Conservation (phyloP, 2,888 invertebrate genomes). For the Ommatoiulus sabulosus region DNA sequence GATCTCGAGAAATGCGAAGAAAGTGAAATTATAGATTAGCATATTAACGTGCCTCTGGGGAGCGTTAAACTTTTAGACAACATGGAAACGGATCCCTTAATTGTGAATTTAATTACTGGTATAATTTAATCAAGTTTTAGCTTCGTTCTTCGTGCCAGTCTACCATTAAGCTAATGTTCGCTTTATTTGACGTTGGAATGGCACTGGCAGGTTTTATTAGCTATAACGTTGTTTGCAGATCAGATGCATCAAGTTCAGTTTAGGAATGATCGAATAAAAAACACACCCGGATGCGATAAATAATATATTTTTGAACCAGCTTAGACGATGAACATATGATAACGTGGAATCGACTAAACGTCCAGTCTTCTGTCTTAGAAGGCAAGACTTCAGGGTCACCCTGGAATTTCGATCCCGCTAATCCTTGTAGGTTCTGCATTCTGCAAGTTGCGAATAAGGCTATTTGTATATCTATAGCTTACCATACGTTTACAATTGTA, state of each 20-base stretch:
- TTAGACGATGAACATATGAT: too few species aligned
- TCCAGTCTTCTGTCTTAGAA: too few species aligned
- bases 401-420: too few species aligned
- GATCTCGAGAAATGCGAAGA: background rate
- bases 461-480: too few species aligned
- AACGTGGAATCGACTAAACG: too few species aligned
- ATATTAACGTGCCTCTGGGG: background rate
- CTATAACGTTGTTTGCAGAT: background rate
- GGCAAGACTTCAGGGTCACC: too few species aligned
- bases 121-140: background rate
- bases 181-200: background rate
- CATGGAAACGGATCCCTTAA: background rate
- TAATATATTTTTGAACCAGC: too few species aligned
- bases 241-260: background rate
- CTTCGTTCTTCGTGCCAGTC: background rate
- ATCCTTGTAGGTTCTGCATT: too few species aligned
- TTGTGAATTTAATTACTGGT: background rate
- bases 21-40: background rate
- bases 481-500: too few species aligned
- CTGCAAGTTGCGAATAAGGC: too few species aligned
- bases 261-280: background rate
- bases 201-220: background rate
- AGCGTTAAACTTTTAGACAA: background rate
- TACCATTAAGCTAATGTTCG: constrained; percentile 9
- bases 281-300: background rate